Percentiles rank a stretch among this genome's conserved stretches.
Evolutionary conservation across 2,888 invertebrate species (phyloP).

Genomic region (Zaprionus obscuricornis): DNA sequence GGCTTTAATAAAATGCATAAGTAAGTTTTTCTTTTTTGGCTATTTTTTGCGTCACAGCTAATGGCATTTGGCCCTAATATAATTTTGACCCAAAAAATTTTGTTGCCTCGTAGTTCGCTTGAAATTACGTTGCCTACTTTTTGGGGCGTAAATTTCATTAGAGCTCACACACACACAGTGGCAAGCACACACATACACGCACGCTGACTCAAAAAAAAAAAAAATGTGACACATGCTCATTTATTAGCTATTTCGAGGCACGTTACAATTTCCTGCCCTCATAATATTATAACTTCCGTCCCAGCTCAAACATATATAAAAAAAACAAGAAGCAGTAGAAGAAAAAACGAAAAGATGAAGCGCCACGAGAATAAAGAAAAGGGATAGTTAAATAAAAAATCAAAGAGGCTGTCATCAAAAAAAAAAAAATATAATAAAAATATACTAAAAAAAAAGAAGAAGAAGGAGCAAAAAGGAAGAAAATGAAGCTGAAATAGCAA

Average conservation of each 20-base stretch:
- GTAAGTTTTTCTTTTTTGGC: constrained; percentile 8
- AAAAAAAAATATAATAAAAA: too few relatives aligned
- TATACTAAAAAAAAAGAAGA: constrained; percentile 30
- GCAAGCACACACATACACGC: neutral
- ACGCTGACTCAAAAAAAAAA: constrained; percentile 3
- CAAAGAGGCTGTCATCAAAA: constrained; percentile 64
- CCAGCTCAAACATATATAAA: constrained; percentile 5
- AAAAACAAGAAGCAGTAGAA: neutral
- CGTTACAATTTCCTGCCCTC: constrained; percentile 38
- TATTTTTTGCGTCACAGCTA: constrained; percentile 8
- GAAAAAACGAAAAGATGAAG: constrained; percentile 24
- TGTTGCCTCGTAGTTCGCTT: constrained; percentile 26
- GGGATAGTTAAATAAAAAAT: constrained; percentile 57
- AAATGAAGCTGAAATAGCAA: too few relatives aligned
- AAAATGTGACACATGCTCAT: constrained; percentile 53
- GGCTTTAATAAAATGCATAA: constrained; percentile 24
- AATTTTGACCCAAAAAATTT: constrained; percentile 41
- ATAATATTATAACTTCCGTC: constrained; percentile 36
- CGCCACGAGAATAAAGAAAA: constrained; percentile 32
- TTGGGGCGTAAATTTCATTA: constrained; percentile 55
- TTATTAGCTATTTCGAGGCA: constrained; percentile 46
- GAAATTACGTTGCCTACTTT: constrained; percentile 44
- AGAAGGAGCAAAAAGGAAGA: constrained; percentile 15
- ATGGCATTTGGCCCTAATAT: constrained; percentile 36
- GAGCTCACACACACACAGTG: constrained; percentile 8